Evolutionary conservation across 2,113 vertebrate species (phyloP).

Genomic region (Microcebus ravelobensis): DNA sequence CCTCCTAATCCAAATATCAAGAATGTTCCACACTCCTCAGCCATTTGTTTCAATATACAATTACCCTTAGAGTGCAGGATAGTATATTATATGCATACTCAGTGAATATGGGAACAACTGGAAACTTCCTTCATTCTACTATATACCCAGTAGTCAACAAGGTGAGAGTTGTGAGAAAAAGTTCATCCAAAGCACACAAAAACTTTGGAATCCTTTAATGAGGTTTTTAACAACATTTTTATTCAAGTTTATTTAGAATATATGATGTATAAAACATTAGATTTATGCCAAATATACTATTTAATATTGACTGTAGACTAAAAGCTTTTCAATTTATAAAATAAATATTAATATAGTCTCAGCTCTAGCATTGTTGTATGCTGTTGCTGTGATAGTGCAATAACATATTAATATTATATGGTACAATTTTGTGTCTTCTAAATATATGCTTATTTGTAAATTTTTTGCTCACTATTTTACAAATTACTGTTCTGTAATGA

Average conservation of each 20-base stretch:
- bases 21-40: background rate
- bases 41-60: background rate
- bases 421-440: constrained; percentile 62
- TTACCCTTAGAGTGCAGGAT: background rate
- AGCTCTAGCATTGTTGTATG: background rate
- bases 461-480: constrained; percentile 78
- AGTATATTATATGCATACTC: background rate
- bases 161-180: background rate
- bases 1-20: background rate
- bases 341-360: background rate
- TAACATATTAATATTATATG: constrained; percentile 59
- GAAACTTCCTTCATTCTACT: background rate
- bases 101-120: background rate
- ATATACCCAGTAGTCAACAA: background rate
- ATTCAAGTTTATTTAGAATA: background rate
- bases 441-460: constrained; percentile 74
- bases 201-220: background rate
- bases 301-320: background rate
- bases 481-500: constrained; percentile 78
- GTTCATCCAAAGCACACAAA: background rate
- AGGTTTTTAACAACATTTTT: background rate
- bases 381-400: background rate
- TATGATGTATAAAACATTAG: background rate
- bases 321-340: background rate
- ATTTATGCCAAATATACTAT: background rate